These are phyloP conservation scores for Matsumurasca onukii DNA, from an alignment of 1,140 invertebrate species.

Conservation along the genomic window DNA sequence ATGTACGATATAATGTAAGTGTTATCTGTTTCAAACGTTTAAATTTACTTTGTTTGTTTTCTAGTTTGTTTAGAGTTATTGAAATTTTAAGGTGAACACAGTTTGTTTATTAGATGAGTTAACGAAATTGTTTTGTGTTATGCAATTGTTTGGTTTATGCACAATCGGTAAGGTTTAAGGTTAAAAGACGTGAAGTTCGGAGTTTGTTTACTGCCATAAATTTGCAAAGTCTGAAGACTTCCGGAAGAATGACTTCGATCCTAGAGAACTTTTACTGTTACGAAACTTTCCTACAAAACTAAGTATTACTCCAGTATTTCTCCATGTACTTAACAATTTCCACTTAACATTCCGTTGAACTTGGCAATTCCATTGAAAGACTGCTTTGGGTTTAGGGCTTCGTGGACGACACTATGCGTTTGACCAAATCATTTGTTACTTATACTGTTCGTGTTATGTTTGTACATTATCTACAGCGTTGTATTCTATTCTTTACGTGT, in stretches of 20 bases:
- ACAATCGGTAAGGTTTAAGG: neutral
- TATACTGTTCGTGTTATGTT: conserved; percentile 22
- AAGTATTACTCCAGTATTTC: neutral
- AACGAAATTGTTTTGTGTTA: neutral
- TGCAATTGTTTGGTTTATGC: neutral
- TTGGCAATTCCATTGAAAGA: conserved; percentile 30
- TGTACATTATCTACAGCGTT: conserved; percentile 21
- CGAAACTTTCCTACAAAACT: neutral
- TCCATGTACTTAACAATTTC: conserved; percentile 28
- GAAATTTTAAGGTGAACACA: neutral
- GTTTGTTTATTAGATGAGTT: neutral
- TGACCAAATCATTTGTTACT: conserved; percentile 14
- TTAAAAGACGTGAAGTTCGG: neutral
- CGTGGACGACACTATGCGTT: neutral
- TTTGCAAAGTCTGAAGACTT: neutral
- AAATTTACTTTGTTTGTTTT: conserved; percentile 30
- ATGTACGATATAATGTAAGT: conserved; percentile 26
- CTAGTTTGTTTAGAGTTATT: conserved; percentile 26
- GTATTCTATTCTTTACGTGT: conserved; percentile 31
- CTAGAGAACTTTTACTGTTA: no score
- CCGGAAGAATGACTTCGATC: neutral
- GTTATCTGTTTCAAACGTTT: conserved; percentile 28
- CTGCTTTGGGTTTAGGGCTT: conserved; percentile 29
- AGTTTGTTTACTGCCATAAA: neutral
- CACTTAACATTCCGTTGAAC: conserved; percentile 3